Percentiles rank a stretch among this genome's conserved stretches.
Evolutionary conservation across 2,888 invertebrate genomes (phyloP).

Genomic region (Troides oblongomaculatus): DNA sequence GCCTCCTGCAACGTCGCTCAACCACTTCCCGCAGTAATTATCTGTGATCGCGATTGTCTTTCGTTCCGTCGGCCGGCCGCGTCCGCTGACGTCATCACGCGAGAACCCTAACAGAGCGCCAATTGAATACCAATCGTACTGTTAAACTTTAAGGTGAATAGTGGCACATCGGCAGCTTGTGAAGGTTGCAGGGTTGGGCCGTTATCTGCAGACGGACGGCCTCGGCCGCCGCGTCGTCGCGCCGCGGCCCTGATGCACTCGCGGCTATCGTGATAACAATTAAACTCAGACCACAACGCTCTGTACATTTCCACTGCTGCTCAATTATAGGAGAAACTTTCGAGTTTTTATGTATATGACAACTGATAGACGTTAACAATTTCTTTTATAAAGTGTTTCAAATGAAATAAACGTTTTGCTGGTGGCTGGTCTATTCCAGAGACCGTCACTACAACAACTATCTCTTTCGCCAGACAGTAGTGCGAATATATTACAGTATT

Average conservation of each 20-base stretch:
- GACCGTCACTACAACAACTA: no score
- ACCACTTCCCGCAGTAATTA: not conserved
- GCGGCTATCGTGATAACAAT: conserved; percentile 64
- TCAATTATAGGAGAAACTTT: not conserved
- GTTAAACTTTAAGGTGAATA: conserved; percentile 28
- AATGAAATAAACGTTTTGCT: no score
- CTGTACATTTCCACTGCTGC: conserved; percentile 1
- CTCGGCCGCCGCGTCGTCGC: conserved; percentile 3
- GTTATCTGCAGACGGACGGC: conserved; percentile 57
- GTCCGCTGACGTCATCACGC: conserved; percentile 18
- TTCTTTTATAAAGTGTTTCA: no score
- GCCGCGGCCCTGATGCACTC: conserved; percentile 47
- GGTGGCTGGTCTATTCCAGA: no score
- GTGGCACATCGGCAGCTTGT: conserved; percentile 16
- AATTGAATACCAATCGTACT: conserved; percentile 11
- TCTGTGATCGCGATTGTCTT: conserved; percentile 16
- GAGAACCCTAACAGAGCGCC: not conserved
- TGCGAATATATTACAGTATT: no score
- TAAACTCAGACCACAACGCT: conserved; percentile 10
- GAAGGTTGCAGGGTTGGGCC: conserved; percentile 58
- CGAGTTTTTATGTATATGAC: no score
- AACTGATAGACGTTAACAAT: no score
- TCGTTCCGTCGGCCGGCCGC: conserved; percentile 2
- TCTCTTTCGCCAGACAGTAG: no score
- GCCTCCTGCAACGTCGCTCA: no score